Evolutionary conservation across 2,888 invertebrate genomes (phyloP).

Genomic region (Lomographa bimaculata): DNA sequence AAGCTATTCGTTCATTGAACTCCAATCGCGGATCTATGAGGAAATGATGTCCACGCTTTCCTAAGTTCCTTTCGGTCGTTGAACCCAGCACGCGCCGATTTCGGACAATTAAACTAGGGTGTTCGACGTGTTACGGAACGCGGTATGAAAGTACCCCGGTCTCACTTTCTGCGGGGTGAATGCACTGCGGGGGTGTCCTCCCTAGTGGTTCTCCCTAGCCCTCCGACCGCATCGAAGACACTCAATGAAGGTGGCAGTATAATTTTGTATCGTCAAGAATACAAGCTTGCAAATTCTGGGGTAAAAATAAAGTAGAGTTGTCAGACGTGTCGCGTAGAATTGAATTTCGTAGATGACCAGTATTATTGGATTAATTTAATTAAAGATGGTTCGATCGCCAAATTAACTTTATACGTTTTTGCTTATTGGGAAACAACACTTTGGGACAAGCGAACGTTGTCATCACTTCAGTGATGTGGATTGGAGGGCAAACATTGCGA

Average conservation of each 20-base stretch:
- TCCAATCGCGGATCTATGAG: slow-evolving; percentile 30
- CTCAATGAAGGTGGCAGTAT: slow-evolving; percentile 60
- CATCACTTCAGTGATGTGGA: too few relatives aligned
- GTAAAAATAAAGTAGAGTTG: too few relatives aligned
- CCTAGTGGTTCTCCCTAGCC: slow-evolving; percentile 61
- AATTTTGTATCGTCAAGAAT: slow-evolving; percentile 37
- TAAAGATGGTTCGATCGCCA: too few relatives aligned
- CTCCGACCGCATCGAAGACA: slow-evolving; percentile 72
- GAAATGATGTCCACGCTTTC: slow-evolving; percentile 49
- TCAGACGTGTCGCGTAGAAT: too few relatives aligned
- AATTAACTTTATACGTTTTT: too few relatives aligned
- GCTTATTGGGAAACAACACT: too few relatives aligned
- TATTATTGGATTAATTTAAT: too few relatives aligned
- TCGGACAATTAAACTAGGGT: slow-evolving; percentile 76
- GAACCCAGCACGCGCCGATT: slow-evolving; percentile 62
- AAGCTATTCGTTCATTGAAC: slow-evolving; percentile 35
- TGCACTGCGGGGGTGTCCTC: slow-evolving; percentile 73
- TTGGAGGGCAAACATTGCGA: too few relatives aligned
- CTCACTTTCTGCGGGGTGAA: slow-evolving; percentile 81
- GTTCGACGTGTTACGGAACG: slow-evolving; percentile 65
- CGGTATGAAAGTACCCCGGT: slow-evolving; percentile 57
- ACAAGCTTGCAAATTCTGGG: too few relatives aligned
- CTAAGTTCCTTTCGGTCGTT: slow-evolving; percentile 43
- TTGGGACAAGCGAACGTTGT: too few relatives aligned
- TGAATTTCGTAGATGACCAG: too few relatives aligned